Percentiles rank a stretch among this genome's conserved stretches.
These are phyloP conservation scores for Dyspetes luteomarginatus DNA, from an alignment of 2,888 invertebrate genomes.

Conservation along the genomic window DNA sequence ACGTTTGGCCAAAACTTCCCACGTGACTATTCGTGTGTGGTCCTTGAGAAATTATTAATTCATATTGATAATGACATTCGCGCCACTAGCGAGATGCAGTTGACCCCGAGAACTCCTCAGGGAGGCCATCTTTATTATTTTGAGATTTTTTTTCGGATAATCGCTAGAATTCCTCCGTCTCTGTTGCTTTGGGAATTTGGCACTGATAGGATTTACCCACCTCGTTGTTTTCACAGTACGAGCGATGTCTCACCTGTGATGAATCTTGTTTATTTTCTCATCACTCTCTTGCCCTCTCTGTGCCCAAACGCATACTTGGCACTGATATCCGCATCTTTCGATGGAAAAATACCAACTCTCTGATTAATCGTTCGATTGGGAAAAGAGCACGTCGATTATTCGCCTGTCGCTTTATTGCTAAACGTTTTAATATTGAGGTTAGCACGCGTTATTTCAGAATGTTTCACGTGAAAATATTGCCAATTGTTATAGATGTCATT, in stretches of 20 bases:
- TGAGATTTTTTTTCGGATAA: neutral
- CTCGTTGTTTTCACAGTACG: conserved; percentile 26
- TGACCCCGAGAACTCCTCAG: conserved; percentile 14
- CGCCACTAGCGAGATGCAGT: neutral
- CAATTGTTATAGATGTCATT: too few species aligned
- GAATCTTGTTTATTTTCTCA: conserved; percentile 46
- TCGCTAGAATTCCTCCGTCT: conserved; percentile 31
- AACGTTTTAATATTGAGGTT: too few species aligned
- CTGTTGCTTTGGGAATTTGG: neutral
- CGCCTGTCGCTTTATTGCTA: too few species aligned
- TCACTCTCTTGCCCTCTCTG: conserved; percentile 2
- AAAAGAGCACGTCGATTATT: neutral
- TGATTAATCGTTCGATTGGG: too few species aligned
- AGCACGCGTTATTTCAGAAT: too few species aligned
- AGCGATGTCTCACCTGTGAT: conserved; percentile 37
- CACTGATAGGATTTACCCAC: conserved; percentile 34
- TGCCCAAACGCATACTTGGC: conserved; percentile 44
- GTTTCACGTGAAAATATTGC: too few species aligned
- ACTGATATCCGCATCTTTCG: conserved; percentile 12
- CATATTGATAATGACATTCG: conserved; percentile 65
- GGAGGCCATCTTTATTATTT: conserved; percentile 4
- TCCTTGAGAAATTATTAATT: conserved; percentile 65
- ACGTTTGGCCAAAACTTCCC: neutral
- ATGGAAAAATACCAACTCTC: conserved; percentile 20
- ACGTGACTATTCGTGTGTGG: conserved; percentile 22